Evolutionary conservation across 2,113 vertebrate species (phyloP).

Genomic region (Mixornis gularis): DNA sequence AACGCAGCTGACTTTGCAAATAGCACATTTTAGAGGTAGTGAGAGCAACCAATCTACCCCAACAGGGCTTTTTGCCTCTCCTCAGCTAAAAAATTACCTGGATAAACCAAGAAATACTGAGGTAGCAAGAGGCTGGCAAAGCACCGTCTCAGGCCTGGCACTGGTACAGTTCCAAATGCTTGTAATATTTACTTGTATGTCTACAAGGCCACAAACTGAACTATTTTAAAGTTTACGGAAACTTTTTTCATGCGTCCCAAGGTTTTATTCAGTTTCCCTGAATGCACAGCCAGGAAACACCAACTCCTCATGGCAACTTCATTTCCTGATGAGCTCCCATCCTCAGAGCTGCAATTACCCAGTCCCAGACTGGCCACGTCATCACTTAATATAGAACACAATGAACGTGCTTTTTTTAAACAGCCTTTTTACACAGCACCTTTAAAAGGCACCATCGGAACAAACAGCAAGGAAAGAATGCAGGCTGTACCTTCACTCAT

Average conservation of each 20-base stretch:
- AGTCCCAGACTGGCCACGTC: neutral
- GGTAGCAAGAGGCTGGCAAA: neutral
- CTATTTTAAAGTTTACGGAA: neutral
- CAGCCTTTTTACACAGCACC: neutral
- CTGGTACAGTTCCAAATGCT: neutral
- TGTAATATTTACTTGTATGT: neutral
- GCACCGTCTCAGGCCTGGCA: neutral
- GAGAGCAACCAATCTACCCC: neutral
- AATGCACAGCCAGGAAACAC: neutral
- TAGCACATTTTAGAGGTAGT: rapidly evolving
- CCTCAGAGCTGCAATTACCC: slow-evolving; percentile 11
- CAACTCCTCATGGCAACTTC: neutral
- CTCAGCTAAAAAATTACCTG: neutral
- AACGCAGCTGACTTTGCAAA: neutral
- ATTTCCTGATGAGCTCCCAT: neutral
- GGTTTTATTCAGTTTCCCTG: neutral
- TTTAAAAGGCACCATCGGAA: slow-evolving; percentile 25
- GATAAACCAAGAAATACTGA: neutral
- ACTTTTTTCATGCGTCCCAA: neutral
- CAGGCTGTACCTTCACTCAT: neutral
- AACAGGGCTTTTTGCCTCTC: neutral
- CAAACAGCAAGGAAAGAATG: neutral
- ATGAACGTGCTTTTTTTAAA: neutral
- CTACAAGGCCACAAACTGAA: neutral
- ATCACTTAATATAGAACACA: slow-evolving; percentile 38